Conservation (phyloP, 2,888 invertebrate genomes). For the Heliconius aoede region DNA sequence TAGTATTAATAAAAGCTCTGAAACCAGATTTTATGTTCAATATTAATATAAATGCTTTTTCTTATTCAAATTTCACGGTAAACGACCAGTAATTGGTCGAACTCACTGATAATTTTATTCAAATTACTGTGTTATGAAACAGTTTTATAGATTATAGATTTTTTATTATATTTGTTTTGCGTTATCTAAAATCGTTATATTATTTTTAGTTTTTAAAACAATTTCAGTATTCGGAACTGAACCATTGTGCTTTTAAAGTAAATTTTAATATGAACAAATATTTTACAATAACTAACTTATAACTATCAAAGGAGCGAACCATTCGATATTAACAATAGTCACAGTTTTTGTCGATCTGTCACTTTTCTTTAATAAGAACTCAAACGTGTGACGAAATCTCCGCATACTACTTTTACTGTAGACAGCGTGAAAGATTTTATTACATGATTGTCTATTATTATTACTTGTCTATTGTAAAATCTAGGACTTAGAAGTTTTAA, state of each 20-base stretch:
- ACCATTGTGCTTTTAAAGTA: neutral
- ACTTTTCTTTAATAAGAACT: constrained; percentile 22
- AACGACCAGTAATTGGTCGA: constrained; percentile 49
- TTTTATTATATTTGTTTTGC: constrained; percentile 16
- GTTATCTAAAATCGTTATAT: neutral
- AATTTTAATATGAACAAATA: neutral
- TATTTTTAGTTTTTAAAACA: neutral
- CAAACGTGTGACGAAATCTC: constrained; percentile 26
- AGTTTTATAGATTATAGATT: constrained; percentile 18
- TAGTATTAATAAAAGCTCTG: constrained; percentile 29
- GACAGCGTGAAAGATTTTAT: constrained; percentile 40
- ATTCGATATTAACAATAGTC: neutral
- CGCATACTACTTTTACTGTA: constrained; percentile 11
- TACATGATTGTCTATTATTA: too few species aligned
- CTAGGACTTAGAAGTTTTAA: constrained; percentile 42
- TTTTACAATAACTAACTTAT: neutral
- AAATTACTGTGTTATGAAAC: constrained; percentile 48
- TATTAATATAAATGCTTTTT: constrained; percentile 45
- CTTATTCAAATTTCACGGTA: constrained; percentile 48
- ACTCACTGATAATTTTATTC: constrained; percentile 49
- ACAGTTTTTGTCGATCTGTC: neutral
- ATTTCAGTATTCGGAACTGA: neutral
- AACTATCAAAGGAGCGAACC: neutral
- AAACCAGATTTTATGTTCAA: constrained; percentile 33
- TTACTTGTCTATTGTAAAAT: constrained; percentile 26